A percentile compares a stretch with the other conserved stretches of the same genome.
Evolutionary conservation across 2,797 vertebrate genomes (phyloP).

Genomic region (Pseudochromis fuscus): DNA sequence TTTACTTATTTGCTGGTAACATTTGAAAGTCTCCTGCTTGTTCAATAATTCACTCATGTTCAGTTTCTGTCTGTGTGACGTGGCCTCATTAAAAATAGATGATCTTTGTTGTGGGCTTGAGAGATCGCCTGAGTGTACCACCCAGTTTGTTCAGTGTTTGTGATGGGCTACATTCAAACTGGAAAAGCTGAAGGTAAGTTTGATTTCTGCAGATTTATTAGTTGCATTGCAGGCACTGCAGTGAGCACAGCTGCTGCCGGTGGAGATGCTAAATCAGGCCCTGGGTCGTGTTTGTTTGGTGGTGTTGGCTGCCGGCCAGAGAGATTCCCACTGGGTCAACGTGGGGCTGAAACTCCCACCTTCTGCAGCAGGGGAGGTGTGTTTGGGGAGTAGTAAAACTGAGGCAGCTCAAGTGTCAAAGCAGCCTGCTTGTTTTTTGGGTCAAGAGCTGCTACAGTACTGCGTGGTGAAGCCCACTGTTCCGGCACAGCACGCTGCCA

Average conservation of each 20-base stretch:
- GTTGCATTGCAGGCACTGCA: not conserved
- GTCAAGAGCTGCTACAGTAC: slow-evolving; percentile 50
- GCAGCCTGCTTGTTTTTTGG: slow-evolving; percentile 38
- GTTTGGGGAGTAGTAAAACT: slow-evolving; percentile 39
- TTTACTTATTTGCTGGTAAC: slow-evolving; percentile 39
- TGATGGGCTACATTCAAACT: slow-evolving; percentile 21
- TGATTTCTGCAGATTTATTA: not conserved
- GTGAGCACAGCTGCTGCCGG: slow-evolving; percentile 1
- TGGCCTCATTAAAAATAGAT: slow-evolving; percentile 78
- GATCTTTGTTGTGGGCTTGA: slow-evolving; percentile 69
- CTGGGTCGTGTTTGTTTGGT: slow-evolving; percentile 48
- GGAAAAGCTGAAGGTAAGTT: slow-evolving; percentile 51
- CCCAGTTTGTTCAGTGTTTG: slow-evolving; percentile 33
- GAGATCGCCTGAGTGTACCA: slow-evolving; percentile 56
- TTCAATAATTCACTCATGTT: slow-evolving; percentile 79
- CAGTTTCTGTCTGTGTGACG: slow-evolving; percentile 65
- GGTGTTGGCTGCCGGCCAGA: slow-evolving; percentile 52
- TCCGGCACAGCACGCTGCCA: slow-evolving; percentile 21
- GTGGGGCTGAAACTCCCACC: slow-evolving; percentile 35
- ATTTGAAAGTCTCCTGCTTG: slow-evolving; percentile 33
- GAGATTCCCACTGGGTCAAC: slow-evolving; percentile 47
- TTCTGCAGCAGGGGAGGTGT: slow-evolving; percentile 35
- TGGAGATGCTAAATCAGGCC: slow-evolving; percentile 14
- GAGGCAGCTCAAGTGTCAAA: slow-evolving; percentile 27
- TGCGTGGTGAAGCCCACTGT: not conserved